Percentiles rank a stretch among this genome's conserved stretches.
Evolutionary conservation across 2,797 vertebrate species (phyloP).

Genomic region (Luscinia megarhynchos): DNA sequence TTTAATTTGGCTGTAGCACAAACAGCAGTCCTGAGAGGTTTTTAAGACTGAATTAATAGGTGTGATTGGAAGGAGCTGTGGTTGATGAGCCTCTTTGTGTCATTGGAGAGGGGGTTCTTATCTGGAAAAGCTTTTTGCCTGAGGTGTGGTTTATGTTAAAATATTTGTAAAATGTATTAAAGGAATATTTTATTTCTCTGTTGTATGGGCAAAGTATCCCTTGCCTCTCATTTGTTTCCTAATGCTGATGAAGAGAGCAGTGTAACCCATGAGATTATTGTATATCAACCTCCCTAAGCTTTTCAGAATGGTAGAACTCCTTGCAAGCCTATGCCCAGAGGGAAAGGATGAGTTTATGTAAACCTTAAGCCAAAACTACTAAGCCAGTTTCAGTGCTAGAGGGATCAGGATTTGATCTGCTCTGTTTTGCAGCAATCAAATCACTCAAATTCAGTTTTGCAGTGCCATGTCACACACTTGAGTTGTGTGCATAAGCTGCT

Average conservation of each 20-base stretch:
- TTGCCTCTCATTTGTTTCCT: neutral
- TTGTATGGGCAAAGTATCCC: neutral
- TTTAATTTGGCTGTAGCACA: neutral
- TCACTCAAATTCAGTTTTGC: neutral
- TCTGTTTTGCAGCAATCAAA: neutral
- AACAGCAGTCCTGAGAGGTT: neutral
- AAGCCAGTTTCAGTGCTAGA: neutral
- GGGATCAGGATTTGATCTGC: neutral
- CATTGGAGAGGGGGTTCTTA: neutral
- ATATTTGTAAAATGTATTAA: neutral
- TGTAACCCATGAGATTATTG: neutral
- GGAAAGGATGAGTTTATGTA: neutral
- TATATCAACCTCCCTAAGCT: neutral
- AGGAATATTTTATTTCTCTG: neutral
- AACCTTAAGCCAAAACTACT: neutral
- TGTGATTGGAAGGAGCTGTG: neutral
- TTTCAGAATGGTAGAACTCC: neutral
- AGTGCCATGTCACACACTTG: accelerated
- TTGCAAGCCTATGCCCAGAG: neutral
- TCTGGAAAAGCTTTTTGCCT: conserved; percentile 75
- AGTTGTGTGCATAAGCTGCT: neutral
- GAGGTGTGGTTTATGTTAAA: conserved; percentile 39
- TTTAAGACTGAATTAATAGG: neutral
- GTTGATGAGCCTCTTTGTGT: neutral
- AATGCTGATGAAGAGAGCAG: neutral